Percentiles rank a stretch among this genome's conserved stretches.
Conservation (phyloP, 2,888 invertebrate species). For the Eristalis intricaria region DNA sequence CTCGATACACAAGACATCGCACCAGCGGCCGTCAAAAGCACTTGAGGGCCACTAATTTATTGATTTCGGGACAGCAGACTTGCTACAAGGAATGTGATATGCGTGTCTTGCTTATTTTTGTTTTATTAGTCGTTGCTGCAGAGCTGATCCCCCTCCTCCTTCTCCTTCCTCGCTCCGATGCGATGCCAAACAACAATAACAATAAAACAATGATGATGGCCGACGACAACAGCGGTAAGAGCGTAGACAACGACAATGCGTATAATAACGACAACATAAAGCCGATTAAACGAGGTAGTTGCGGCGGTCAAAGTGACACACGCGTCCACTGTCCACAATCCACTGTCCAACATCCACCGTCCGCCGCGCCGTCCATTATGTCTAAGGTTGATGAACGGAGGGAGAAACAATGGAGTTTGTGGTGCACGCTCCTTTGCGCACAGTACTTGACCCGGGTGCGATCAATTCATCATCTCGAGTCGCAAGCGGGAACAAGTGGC, state of each 20-base stretch:
- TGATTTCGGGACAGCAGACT: slow-evolving; percentile 34
- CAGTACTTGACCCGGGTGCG: slow-evolving; percentile 51
- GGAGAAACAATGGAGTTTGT: slow-evolving; percentile 48
- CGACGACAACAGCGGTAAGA: slow-evolving; percentile 9
- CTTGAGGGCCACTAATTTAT: slow-evolving; percentile 63
- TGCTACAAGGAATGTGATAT: slow-evolving; percentile 29
- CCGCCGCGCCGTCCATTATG: neutral
- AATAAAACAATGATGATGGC: slow-evolving; percentile 62
- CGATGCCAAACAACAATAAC: slow-evolving; percentile 40
- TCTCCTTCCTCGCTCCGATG: slow-evolving; percentile 37
- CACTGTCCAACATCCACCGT: neutral
- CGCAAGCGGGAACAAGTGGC: slow-evolving; percentile 51
- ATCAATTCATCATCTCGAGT: slow-evolving; percentile 62
- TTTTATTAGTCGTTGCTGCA: slow-evolving; percentile 22
- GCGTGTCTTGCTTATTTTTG: slow-evolving; percentile 15
- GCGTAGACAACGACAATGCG: neutral
- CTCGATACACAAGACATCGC: slow-evolving; percentile 45
- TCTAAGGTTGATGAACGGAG: neutral
- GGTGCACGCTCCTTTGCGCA: slow-evolving; percentile 1
- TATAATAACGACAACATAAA: slow-evolving; percentile 11
- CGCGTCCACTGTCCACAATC: neutral
- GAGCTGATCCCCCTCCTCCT: neutral
- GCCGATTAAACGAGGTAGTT: slow-evolving; percentile 37
- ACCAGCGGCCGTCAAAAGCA: slow-evolving; percentile 53
- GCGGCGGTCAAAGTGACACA: slow-evolving; percentile 30